These are phyloP conservation scores for Phymorhynchus buccinoides DNA, from an alignment of 1,140 invertebrate species.

Conservation along the genomic window DNA sequence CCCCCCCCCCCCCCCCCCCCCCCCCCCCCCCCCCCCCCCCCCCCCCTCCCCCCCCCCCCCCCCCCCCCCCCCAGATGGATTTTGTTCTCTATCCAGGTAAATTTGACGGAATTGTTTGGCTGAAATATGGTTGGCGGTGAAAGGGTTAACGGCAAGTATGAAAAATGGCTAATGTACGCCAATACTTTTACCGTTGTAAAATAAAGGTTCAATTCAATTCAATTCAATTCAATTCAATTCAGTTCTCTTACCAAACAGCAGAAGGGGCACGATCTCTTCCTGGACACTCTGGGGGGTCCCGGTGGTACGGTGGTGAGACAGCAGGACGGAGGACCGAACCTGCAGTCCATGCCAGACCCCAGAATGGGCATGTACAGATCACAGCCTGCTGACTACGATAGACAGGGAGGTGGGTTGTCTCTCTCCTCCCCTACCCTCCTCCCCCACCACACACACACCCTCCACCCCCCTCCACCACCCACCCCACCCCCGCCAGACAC, in stretches of 20 bases:
- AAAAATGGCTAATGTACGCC: not conserved
- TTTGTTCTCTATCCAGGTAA: not conserved
- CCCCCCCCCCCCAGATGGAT: not conserved
- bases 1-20: too few species aligned
- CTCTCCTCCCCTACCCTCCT: too few species aligned
- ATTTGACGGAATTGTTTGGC: too few species aligned
- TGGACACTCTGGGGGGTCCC: conserved; percentile 38
- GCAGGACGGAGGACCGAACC: conserved; percentile 12
- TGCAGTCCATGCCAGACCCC: conserved; percentile 41
- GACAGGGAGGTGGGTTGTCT: too few species aligned
- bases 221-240: too few species aligned
- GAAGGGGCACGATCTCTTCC: conserved; percentile 35
- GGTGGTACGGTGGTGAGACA: conserved; percentile 35
- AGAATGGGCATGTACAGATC: conserved; percentile 1
- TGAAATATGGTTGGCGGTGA: not conserved
- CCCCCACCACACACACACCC: too few species aligned
- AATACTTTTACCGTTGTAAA: not conserved
- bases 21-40: too few species aligned
- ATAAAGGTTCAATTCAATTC: not conserved
- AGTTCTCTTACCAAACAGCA: not conserved
- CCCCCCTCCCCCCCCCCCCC: too few species aligned
- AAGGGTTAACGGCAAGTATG: not conserved
- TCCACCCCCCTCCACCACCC: too few species aligned
- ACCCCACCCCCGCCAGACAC: too few species aligned
- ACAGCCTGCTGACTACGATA: not conserved